Evolutionary conservation across 2,113 vertebrate species (phyloP), one percentile per base, ranked within the genome.

Genomic region (Polypterus senegalus): DNA sequence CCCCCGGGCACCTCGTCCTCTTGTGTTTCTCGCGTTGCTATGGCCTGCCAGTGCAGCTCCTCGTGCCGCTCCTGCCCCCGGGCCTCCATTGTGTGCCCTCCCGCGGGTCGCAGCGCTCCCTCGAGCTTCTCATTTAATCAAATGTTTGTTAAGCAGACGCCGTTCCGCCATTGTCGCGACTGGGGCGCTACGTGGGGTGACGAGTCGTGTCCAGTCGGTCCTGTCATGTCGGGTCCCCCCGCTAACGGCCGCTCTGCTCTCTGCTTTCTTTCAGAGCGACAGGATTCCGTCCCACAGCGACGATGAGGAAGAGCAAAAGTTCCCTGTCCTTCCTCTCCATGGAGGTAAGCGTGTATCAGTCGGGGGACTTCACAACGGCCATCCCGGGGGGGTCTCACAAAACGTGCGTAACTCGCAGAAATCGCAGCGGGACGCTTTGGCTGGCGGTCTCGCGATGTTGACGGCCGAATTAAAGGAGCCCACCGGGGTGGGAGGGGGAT

Each of bases 281-380:
- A 46, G 54, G 59, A 67, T 60, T 44, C 43, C n/a, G 9, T 62
- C 7, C 47, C 58, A 61, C 46, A 9, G 47, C 60, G 10, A n/a
- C n/a, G 60, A 75, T 74, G 79, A 53, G 76, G 56, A 61, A 60
- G 63, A 79, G 72, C 6, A 44, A 70, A 43, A 74, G 72, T 0
- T 49, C 74, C 0, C 52, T 75, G 46, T 69, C 77, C 9, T 79
- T 79, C 64, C 65, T 74, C 9, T 61, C 65, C 3, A 63, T 51
- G 1, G 72, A 80, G 77, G 79, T 79, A 72, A 78, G 70, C 7
- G 44, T 4, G 4, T n/a, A 6, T 6, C 5, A 6, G 1, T 9
- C 44, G 1, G 1, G 3, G n/a, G 56, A 44, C 9, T 46, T 8
- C 3, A n/a, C n/a, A n/a, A n/a, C n/a, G 9, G 11, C 58, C 47